Evolutionary conservation across 2,113 vertebrate species (phyloP), one percentile per base, ranked within the genome.

Genomic region (Catharus fuscescens): DNA sequence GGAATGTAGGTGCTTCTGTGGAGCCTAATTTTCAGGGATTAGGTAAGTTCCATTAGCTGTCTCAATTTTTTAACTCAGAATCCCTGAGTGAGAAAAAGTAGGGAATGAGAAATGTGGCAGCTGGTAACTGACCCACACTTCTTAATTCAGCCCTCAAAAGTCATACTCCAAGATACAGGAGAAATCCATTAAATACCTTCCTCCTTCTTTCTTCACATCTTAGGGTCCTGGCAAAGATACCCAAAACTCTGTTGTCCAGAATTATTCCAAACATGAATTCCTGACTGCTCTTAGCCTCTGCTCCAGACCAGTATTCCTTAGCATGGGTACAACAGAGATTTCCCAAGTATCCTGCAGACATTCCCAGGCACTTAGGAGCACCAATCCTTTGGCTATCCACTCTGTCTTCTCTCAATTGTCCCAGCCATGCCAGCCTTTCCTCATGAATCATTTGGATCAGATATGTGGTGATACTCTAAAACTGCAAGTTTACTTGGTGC

Each of bases 291-390:
- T 76, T 29, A 34, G 34, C 67, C 59, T 34, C 32, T 65, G 42
- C 34, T 86, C 18, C 64, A 34, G n/a, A 32, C 2, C 34, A 18
- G 14, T 20, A 34, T 47, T 52, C 64, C 15, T 47, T 77, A 56
- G 34, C 40, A 57, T 2, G 1, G 1, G 3, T 19, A 45, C 1
- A 3, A 8, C 19, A 42, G 34, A 53, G 7, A 25, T 28, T 83
- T 87, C 52, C 53, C 10, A 20, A 56, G 40, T n/a, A 14, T 70
- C 57, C 65, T 74, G 18, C 52, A 70, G 56, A 6, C 10, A 7
- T 29, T 2, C 61, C 17, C 8, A 15, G 16, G 42, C 32, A 19
- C 50, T n/a, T 17, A 21, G 14, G 9, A 44, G 7, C 25, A 38
- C 9, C 32, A 48, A 0, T 40, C 4, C 32, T 70, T 80, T 38